Evolutionary conservation across 2,888 invertebrate species (phyloP).

Genomic region (Gisinianus flammeolus): DNA sequence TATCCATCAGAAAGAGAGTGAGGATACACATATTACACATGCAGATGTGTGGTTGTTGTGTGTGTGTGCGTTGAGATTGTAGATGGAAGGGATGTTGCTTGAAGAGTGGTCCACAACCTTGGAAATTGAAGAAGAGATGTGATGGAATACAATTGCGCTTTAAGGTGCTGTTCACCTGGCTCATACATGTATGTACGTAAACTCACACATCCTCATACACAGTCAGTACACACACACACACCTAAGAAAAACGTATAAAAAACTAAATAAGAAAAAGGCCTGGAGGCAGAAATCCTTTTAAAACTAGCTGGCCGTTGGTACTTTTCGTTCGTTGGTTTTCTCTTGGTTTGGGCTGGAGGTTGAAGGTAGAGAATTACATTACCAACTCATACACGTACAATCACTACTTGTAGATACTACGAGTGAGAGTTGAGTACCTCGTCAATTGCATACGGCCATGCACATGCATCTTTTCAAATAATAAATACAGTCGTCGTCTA

Average conservation of each 20-base stretch:
- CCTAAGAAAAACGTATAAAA: not conserved
- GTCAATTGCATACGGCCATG: not conserved
- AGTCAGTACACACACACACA: not conserved
- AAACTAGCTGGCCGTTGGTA: constrained; percentile 33
- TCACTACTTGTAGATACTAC: not conserved
- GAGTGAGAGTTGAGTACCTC: not conserved
- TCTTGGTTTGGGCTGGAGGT: constrained; percentile 18
- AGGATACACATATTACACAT: too few relatives aligned
- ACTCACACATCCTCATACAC: not conserved
- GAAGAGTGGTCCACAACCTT: constrained; percentile 29
- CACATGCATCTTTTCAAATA: not conserved
- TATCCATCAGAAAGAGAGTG: too few relatives aligned
- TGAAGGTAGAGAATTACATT: not conserved
- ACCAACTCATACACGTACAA: not conserved
- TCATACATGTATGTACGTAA: not conserved
- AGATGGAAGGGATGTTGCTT: constrained; percentile 28
- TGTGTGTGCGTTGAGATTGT: constrained; percentile 21
- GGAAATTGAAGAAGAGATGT: constrained; percentile 25
- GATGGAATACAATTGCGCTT: constrained; percentile 31
- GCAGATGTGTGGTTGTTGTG: not conserved
- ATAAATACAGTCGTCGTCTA: not conserved
- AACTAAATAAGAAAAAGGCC: constrained; percentile 7
- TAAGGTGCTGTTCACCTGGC: constrained; percentile 36
- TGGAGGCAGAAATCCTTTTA: constrained; percentile 26
- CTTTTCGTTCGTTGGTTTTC: constrained; percentile 8